Conservation (phyloP, 2,113 vertebrate genomes). For the Platysteira castanea region DNA sequence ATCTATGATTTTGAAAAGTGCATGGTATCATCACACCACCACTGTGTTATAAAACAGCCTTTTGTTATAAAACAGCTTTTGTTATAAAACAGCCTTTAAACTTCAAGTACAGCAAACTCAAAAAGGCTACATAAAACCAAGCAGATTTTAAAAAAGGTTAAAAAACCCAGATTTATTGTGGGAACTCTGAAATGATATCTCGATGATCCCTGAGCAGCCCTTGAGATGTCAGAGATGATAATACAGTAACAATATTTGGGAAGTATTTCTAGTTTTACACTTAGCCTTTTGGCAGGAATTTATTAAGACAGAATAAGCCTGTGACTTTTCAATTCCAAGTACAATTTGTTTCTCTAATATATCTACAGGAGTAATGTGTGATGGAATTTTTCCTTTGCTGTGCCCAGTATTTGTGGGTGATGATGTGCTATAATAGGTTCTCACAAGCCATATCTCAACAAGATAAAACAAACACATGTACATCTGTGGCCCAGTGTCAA, state of each 20-base stretch:
- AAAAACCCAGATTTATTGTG: constrained; percentile 10
- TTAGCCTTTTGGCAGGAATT: constrained; percentile 96
- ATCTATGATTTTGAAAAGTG: neutral
- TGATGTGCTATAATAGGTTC: constrained; percentile 96
- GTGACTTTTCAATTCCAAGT: constrained; percentile 99
- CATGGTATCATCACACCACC: neutral
- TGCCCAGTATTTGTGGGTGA: constrained; percentile 75
- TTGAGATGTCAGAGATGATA: constrained; percentile 91
- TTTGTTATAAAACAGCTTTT: neutral
- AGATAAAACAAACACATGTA: constrained; percentile 98
- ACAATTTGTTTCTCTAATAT: constrained; percentile 99
- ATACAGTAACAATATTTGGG: constrained; percentile 89
- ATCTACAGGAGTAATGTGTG: constrained; percentile 89
- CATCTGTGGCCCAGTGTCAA: constrained; percentile 96
- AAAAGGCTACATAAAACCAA: constrained; percentile 50
- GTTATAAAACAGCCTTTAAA: neutral
- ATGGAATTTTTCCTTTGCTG: constrained; percentile 90
- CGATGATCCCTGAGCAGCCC: constrained; percentile 63
- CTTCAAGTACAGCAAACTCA: constrained; percentile 26
- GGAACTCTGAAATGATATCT: constrained; percentile 54
- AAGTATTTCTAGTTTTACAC: constrained; percentile 87
- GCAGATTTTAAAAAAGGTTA: neutral
- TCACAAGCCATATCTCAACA: constrained; percentile 91
- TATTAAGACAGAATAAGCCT: constrained; percentile 98
- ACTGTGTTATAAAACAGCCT: neutral